A percentile compares a stretch with the other conserved stretches of the same genome.
Conservation (phyloP, 2,113 vertebrate species). For the Apteryx owenii region DNA sequence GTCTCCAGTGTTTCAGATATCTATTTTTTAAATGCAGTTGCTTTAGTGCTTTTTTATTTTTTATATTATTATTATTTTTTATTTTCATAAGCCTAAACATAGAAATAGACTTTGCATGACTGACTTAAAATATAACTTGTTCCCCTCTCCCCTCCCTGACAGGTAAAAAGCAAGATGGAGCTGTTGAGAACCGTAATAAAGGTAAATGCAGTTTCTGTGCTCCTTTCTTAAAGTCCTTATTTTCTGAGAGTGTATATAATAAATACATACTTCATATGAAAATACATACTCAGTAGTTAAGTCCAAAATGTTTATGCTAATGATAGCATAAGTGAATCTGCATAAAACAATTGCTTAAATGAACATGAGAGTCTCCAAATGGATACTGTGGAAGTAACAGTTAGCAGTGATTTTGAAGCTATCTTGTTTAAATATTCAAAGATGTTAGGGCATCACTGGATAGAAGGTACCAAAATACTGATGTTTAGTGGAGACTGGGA, state of each 20-base stretch:
- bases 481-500: neutral
- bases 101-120: neutral
- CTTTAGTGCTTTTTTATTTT: neutral
- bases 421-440: neutral
- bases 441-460: neutral
- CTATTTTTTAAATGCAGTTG: neutral
- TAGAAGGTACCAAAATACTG: neutral
- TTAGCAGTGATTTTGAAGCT: neutral
- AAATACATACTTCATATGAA: neutral
- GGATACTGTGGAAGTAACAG: neutral
- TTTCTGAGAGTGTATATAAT: neutral
- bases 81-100: neutral
- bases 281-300: neutral
- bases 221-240: neutral
- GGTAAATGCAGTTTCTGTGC: conserved; percentile 79
- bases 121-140: neutral
- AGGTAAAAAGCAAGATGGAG: conserved; percentile 98
- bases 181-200: conserved; percentile 97
- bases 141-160: conserved; percentile 63
- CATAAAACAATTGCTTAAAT: neutral
- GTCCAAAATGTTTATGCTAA: neutral
- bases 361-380: neutral
- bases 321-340: neutral
- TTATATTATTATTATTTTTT: neutral
- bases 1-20: neutral